A percentile compares a stretch with the other conserved stretches of the same genome.
phyloP scores from a whole-genome alignment of 2,797 vertebrate species.

The Lepilemur ruficaudatus region DNA sequence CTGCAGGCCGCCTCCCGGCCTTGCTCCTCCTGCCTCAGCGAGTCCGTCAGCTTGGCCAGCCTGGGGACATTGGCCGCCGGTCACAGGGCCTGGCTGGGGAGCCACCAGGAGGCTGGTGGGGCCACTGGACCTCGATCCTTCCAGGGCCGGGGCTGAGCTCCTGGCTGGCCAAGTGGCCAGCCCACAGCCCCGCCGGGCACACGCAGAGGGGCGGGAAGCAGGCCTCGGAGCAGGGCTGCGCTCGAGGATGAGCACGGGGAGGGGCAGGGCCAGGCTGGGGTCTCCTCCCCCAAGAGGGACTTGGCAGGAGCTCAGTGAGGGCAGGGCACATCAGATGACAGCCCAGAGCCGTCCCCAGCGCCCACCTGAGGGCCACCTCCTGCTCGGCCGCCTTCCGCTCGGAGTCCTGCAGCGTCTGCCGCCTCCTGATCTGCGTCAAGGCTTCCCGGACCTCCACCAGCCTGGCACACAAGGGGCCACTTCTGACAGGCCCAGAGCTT shows the following conservation, averaged over 20 bases:
- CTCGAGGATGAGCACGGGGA: too few species aligned
- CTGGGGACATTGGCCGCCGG: not conserved
- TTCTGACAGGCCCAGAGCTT: not conserved
- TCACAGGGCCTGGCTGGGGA: not conserved
- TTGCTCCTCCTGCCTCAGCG: constrained; percentile 59
- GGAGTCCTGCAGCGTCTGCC: constrained; percentile 55
- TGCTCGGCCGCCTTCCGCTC: constrained; percentile 37
- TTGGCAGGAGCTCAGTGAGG: not conserved
- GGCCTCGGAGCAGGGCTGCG: not conserved
- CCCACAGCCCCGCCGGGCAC: fast-evolving
- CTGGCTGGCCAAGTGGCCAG: fast-evolving
- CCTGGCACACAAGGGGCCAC: constrained; percentile 1
- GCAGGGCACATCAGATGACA: not conserved
- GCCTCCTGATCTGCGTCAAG: constrained; percentile 63
- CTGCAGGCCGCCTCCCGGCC: constrained; percentile 22
- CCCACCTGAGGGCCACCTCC: constrained; percentile 58
- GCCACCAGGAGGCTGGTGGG: not conserved
- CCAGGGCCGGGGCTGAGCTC: not conserved
- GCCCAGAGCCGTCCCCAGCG: not conserved
- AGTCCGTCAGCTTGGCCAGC: constrained; percentile 33
- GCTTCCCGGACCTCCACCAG: constrained; percentile 73
- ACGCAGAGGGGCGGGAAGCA: not conserved
- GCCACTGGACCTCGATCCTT: not conserved
- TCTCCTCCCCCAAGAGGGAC: not conserved
- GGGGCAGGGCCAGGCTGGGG: fast-evolving